Percentiles rank a stretch among this genome's conserved stretches.
These are phyloP conservation scores for Lycaena phlaeas DNA, from an alignment of 2,888 invertebrate species.

Conservation along the genomic window DNA sequence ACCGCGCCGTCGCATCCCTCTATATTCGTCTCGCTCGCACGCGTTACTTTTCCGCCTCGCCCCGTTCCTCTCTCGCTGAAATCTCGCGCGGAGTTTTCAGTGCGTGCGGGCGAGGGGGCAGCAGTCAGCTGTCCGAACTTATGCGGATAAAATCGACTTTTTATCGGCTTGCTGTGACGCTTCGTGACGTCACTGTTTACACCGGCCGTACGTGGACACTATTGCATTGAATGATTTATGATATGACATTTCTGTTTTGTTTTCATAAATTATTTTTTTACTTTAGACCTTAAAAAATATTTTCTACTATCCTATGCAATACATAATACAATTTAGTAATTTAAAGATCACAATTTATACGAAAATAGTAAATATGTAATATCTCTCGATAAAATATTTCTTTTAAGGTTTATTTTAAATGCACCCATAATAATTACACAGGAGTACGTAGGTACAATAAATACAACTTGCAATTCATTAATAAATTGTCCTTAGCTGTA, in stretches of 20 bases:
- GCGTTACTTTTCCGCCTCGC: conserved; percentile 15
- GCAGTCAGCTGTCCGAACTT: conserved; percentile 72
- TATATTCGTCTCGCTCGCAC: conserved; percentile 38
- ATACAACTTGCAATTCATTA: no score
- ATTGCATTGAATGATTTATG: conserved; percentile 12
- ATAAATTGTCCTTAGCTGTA: conserved; percentile 1
- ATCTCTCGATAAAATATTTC: no score
- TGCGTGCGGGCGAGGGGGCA: conserved; percentile 45
- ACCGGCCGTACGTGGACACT: conserved; percentile 32
- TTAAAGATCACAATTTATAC: no score
- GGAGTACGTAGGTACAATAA: no score
- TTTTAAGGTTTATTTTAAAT: no score
- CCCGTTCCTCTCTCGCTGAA: conserved; percentile 45
- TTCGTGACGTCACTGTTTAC: conserved; percentile 72
- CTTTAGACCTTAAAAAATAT: background rate
- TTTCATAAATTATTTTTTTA: background rate
- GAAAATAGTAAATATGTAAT: no score
- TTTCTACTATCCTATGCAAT: no score
- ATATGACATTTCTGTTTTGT: conserved; percentile 7
- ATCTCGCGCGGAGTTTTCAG: conserved; percentile 61
- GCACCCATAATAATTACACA: no score
- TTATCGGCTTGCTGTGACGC: conserved; percentile 68
- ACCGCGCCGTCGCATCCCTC: conserved; percentile 50
- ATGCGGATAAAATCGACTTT: conserved; percentile 72
- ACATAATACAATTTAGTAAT: no score